Evolutionary conservation across 1,140 invertebrate genomes (phyloP).

Genomic region (Drosophila rhopaloa): DNA sequence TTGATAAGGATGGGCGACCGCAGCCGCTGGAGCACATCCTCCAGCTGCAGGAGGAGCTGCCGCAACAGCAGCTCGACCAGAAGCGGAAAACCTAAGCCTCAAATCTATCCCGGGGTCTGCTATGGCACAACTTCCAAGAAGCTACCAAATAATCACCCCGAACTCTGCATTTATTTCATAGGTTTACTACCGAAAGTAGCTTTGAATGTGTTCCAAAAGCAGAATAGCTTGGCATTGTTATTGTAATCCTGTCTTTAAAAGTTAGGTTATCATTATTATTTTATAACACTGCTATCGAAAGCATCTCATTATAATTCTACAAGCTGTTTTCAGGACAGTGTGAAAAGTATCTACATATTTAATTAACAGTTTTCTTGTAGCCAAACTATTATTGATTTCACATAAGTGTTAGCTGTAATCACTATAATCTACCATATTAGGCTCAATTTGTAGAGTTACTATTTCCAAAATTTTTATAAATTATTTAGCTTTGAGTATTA

Average conservation of each 20-base stretch:
- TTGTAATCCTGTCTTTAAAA: background rate
- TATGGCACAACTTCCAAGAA: slow-evolving; percentile 21
- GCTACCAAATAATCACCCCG: slow-evolving; percentile 24
- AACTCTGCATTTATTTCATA: slow-evolving; percentile 24
- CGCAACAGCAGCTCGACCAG: slow-evolving; percentile 83
- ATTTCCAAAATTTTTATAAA: background rate
- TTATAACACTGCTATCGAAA: background rate
- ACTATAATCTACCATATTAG: background rate
- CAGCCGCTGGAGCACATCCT: slow-evolving; percentile 94
- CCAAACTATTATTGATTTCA: background rate
- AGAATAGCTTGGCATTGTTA: background rate
- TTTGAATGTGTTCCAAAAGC: slow-evolving; percentile 23
- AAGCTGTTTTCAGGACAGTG: background rate
- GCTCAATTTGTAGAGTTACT: background rate
- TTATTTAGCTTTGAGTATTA: background rate
- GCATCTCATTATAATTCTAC: background rate
- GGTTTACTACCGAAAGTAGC: slow-evolving; percentile 1
- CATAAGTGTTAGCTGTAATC: background rate
- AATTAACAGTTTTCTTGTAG: slow-evolving; percentile 1
- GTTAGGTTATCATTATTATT: background rate
- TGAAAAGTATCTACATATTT: background rate
- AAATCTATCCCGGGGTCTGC: background rate
- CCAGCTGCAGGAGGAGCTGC: slow-evolving; percentile 89
- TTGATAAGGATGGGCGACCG: slow-evolving; percentile 96
- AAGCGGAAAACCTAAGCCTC: slow-evolving; percentile 75